A percentile compares a stretch with the other conserved stretches of the same genome.
Evolutionary conservation across 1,140 invertebrate genomes (phyloP).

Genomic region (Habropoda laboriosa): DNA sequence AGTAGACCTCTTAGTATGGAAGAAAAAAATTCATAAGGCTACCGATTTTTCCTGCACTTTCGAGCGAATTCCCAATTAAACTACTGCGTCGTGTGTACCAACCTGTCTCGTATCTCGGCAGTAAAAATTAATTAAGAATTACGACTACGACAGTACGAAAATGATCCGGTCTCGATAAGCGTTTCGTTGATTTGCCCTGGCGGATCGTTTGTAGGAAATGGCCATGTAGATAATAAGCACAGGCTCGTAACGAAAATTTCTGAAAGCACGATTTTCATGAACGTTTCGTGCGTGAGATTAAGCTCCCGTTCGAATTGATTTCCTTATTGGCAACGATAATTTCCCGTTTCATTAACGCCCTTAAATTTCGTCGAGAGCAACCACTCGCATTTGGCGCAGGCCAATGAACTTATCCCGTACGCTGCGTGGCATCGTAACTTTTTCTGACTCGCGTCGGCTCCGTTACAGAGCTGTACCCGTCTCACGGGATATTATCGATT

Average conservation of each 20-base stretch:
- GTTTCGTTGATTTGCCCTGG: not conserved
- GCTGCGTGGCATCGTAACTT: constrained; percentile 12
- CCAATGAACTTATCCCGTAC: constrained; percentile 8
- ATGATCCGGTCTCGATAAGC: not conserved
- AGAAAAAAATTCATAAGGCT: too few species aligned
- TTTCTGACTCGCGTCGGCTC: not conserved
- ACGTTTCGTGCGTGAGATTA: not conserved
- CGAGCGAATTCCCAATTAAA: constrained; percentile 64
- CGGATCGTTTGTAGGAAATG: not conserved
- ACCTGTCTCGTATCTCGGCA: constrained; percentile 64
- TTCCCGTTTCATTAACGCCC: not conserved
- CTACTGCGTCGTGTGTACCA: constrained; percentile 63
- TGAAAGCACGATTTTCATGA: not conserved
- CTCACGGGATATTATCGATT: constrained; percentile 73
- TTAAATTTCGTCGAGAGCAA: constrained; percentile 23
- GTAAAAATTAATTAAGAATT: constrained; percentile 70
- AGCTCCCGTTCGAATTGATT: not conserved
- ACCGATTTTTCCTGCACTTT: too few species aligned
- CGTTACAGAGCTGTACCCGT: constrained; percentile 19
- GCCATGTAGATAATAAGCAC: constrained; percentile 15
- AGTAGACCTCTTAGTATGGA: too few species aligned
- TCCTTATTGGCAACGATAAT: constrained; percentile 14
- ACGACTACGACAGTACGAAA: not conserved
- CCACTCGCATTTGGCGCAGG: not conserved
- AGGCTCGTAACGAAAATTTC: not conserved